phyloP scores from a whole-genome alignment of 1,140 invertebrate genomes.

The Medauroidea extradentata region DNA sequence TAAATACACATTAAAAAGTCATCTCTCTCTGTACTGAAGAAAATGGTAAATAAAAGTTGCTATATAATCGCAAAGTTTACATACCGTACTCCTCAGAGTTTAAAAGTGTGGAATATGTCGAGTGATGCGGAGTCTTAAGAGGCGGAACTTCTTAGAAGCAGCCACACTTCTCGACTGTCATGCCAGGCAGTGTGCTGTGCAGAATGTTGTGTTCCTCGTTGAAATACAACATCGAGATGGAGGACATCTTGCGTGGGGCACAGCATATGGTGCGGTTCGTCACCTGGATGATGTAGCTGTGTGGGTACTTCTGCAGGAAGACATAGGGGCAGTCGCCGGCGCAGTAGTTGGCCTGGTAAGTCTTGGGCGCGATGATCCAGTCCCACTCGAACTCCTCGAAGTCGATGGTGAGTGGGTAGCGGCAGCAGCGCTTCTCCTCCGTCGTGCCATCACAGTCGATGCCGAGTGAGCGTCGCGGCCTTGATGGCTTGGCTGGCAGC shows the following conservation, averaged over 20 bases:
- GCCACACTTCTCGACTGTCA: constrained; percentile 89
- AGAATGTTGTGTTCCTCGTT: constrained; percentile 83
- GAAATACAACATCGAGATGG: constrained; percentile 91
- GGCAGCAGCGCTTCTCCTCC: constrained; percentile 77
- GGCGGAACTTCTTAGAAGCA: constrained; percentile 75
- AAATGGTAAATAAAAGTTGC: no score
- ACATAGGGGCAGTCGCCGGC: constrained; percentile 88
- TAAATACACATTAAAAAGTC: no score
- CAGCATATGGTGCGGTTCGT: constrained; percentile 74
- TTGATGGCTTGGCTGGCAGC: constrained; percentile 53
- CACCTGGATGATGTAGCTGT: constrained; percentile 87
- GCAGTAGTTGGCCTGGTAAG: constrained; percentile 95
- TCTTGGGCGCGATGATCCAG: constrained; percentile 94
- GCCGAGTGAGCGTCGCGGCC: constrained; percentile 67
- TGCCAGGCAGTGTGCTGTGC: constrained; percentile 80
- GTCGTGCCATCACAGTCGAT: constrained; percentile 72
- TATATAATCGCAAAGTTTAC: no score
- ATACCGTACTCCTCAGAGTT: no score
- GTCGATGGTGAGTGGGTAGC: constrained; percentile 90
- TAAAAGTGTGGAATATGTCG: no score
- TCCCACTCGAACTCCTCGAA: constrained; percentile 97
- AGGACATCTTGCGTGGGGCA: constrained; percentile 79
- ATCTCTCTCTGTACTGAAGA: no score
- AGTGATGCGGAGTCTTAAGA: no score
- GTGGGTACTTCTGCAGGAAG: constrained; percentile 85